phyloP scores from a whole-genome alignment of 2,888 invertebrate species.

The Chrysina gloriosa region DNA sequence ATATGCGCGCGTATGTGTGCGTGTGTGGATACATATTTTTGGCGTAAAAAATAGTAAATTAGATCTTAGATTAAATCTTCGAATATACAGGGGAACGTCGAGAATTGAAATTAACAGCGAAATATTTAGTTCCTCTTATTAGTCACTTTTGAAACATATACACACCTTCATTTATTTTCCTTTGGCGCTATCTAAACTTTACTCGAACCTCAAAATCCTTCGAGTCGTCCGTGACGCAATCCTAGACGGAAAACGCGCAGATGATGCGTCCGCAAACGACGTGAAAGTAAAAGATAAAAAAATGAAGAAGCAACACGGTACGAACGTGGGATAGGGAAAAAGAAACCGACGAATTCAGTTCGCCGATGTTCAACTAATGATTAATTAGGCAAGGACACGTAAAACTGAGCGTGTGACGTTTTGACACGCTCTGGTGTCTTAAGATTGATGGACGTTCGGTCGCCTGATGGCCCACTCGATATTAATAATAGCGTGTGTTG shows the following conservation, averaged over 20 bases:
- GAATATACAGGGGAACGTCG: no score
- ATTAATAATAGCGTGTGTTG: constrained; percentile 16
- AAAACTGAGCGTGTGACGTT: constrained; percentile 62
- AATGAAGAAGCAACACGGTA: background rate
- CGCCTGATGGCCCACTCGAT: constrained; percentile 19
- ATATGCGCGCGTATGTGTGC: no score
- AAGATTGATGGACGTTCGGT: constrained; percentile 48
- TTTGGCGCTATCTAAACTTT: no score
- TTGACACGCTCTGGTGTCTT: constrained; percentile 53
- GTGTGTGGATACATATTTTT: no score
- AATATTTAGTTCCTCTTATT: no score
- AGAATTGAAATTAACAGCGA: no score
- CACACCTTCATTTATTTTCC: no score
- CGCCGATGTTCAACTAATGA: constrained; percentile 56
- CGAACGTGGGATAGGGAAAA: background rate
- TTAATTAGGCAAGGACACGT: constrained; percentile 61
- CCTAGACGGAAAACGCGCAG: background rate
- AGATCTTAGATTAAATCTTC: no score
- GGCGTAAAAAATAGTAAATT: no score
- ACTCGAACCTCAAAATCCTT: no score
- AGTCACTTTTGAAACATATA: no score
- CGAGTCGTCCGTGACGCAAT: background rate
- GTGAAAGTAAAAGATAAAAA: background rate
- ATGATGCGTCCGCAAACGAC: constrained; percentile 8
- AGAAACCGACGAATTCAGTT: constrained; percentile 38